A percentile compares a stretch with the other conserved stretches of the same genome.
phyloP scores from a whole-genome alignment of 2,888 invertebrate genomes.

The Chalcosyrphus nemorum region DNA sequence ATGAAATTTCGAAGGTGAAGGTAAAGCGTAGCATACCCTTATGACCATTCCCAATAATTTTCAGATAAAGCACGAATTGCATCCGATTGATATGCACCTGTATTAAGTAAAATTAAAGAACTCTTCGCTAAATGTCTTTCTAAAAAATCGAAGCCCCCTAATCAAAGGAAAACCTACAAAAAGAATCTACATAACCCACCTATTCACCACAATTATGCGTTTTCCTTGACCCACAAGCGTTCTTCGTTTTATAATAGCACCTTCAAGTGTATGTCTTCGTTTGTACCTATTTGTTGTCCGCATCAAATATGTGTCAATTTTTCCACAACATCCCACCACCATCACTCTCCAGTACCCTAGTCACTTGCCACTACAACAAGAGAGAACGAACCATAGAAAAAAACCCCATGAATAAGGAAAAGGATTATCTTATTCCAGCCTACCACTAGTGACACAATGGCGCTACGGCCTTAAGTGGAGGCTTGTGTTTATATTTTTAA shows the following conservation, averaged over 20 bases:
- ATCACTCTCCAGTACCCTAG: constrained; percentile 21
- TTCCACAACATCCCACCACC: constrained; percentile 58
- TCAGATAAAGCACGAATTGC: too few species aligned
- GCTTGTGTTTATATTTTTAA: constrained; percentile 58
- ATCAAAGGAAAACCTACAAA: constrained; percentile 18
- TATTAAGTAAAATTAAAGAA: too few species aligned
- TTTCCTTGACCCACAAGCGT: constrained; percentile 64
- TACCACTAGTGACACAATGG: constrained; percentile 54
- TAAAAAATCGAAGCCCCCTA: not conserved
- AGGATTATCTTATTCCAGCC: constrained; percentile 29
- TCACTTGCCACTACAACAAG: constrained; percentile 34
- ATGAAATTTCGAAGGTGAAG: too few species aligned
- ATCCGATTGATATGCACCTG: too few species aligned
- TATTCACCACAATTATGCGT: constrained; percentile 34
- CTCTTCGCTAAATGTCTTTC: not conserved
- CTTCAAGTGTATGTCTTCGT: not conserved
- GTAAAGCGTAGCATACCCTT: too few species aligned
- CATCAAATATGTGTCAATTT: constrained; percentile 66
- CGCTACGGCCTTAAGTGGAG: constrained; percentile 38
- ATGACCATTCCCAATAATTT: too few species aligned
- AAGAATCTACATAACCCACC: too few species aligned
- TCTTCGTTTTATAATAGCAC: constrained; percentile 6
- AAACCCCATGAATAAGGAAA: constrained; percentile 6
- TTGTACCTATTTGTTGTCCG: constrained; percentile 1
- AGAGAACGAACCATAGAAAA: constrained; percentile 17